Conservation (phyloP, 2,888 invertebrate genomes). For the Mellilla xanthometata region DNA sequence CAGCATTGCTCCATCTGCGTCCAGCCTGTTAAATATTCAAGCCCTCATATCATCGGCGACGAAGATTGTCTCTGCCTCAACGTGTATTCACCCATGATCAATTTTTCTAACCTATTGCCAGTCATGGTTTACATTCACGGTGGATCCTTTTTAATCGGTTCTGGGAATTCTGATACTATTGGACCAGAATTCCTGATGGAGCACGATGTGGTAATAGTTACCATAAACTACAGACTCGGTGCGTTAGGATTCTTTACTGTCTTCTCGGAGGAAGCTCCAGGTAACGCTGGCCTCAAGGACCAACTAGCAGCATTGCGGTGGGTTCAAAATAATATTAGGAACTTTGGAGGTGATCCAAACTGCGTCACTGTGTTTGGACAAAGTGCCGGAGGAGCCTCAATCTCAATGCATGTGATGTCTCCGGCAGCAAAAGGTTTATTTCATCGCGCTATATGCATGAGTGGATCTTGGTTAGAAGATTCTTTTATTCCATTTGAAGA, state of each 20-base stretch:
- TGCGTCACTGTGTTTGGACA: conserved; percentile 50
- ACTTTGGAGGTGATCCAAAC: conserved; percentile 48
- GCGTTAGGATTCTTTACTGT: conserved; percentile 53
- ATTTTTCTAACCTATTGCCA: conserved; percentile 36
- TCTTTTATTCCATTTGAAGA: conserved; percentile 12
- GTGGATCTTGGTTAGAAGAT: conserved; percentile 79
- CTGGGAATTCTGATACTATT: conserved; percentile 46
- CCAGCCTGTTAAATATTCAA: conserved; percentile 11
- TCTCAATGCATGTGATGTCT: conserved; percentile 38
- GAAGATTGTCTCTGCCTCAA: conserved; percentile 59
- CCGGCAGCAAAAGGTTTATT: conserved; percentile 47
- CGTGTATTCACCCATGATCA: conserved; percentile 50
- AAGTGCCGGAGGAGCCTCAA: conserved; percentile 42
- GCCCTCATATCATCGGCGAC: background rate
- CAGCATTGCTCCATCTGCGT: conserved; percentile 29
- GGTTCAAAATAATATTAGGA: conserved; percentile 45
- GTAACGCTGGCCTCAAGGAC: conserved; percentile 59
- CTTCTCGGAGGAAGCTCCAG: conserved; percentile 51
- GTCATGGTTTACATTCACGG: conserved; percentile 62
- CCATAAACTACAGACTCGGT: conserved; percentile 58
- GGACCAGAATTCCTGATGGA: conserved; percentile 54
- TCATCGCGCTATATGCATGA: conserved; percentile 81
- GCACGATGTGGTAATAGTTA: conserved; percentile 50
- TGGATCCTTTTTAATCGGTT: conserved; percentile 46
- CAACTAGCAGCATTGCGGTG: conserved; percentile 54